These are phyloP conservation scores for Poeciliopsis infans DNA, from an alignment of 2,797 vertebrate genomes.

Conservation along the genomic window DNA sequence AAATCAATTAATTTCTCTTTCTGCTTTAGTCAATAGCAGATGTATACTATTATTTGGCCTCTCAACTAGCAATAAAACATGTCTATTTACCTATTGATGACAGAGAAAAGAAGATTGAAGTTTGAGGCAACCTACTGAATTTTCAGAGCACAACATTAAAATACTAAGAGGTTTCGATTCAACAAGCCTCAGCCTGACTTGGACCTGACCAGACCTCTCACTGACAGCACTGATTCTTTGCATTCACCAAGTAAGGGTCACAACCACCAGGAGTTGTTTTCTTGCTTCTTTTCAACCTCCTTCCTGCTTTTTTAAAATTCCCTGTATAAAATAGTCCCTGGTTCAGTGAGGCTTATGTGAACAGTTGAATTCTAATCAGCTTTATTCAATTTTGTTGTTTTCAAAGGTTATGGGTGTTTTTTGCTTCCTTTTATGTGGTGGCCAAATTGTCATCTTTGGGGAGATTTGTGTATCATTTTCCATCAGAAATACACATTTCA, in stretches of 20 bases:
- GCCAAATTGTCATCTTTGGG: not conserved
- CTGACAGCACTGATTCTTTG: conserved; percentile 2
- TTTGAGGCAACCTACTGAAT: conserved; percentile 9
- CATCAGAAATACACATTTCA: not conserved
- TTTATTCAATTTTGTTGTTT: not conserved
- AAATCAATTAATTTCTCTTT: conserved; percentile 71
- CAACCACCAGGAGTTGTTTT: conserved; percentile 1
- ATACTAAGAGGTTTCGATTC: conserved; percentile 22
- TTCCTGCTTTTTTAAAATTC: not conserved
- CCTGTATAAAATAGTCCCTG: not conserved
- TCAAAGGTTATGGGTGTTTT: not conserved
- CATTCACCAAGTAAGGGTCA: not conserved
- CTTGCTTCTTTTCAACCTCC: not conserved
- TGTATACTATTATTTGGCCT: conserved; percentile 58
- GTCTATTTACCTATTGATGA: conserved; percentile 30
- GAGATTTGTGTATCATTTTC: not conserved
- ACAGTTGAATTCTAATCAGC: not conserved
- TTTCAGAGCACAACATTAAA: conserved; percentile 14
- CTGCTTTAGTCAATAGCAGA: conserved; percentile 65
- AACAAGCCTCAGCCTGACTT: conserved; percentile 22
- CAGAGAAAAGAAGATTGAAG: conserved; percentile 33
- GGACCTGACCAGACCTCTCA: conserved; percentile 11
- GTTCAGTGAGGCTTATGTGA: not conserved
- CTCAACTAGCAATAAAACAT: conserved; percentile 18
- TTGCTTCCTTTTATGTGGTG: not conserved